Conservation (phyloP, 2,113 vertebrate species). For the Astatoreochromis straeleni region DNA sequence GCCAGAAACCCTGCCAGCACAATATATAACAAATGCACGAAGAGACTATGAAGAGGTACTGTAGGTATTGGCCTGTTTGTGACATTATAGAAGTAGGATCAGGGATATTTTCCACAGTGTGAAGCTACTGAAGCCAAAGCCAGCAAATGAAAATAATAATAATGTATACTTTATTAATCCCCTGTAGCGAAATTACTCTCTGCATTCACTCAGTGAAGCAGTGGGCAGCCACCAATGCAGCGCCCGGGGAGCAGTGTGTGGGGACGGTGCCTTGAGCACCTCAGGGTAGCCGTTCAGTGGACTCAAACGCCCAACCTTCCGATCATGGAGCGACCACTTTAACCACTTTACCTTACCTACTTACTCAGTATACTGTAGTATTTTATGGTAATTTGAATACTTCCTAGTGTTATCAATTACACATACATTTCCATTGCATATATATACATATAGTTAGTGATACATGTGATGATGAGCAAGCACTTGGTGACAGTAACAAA, state of each 20-base stretch:
- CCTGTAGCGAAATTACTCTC: neutral
- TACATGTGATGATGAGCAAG: neutral
- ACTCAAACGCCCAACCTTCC: neutral
- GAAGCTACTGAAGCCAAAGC: neutral
- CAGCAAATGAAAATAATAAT: neutral
- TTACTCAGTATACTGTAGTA: neutral
- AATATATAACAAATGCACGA: slow-evolving; percentile 7
- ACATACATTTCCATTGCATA: neutral
- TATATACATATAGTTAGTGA: neutral
- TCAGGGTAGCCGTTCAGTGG: neutral
- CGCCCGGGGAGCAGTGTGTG: neutral
- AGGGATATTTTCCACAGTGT: neutral
- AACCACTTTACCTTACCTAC: neutral
- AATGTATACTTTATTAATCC: neutral
- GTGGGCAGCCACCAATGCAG: neutral
- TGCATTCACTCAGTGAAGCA: neutral
- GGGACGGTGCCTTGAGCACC: neutral
- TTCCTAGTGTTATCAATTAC: neutral
- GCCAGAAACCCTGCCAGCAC: neutral
- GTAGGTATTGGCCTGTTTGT: neutral
- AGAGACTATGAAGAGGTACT: neutral
- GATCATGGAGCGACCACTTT: neutral
- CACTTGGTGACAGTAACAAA: neutral
- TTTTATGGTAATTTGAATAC: neutral
- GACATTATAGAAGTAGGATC: slow-evolving; percentile 8